These are phyloP conservation scores for Brachionus koreanus DNA, from an alignment of 1,140 invertebrate species.

Conservation along the genomic window DNA sequence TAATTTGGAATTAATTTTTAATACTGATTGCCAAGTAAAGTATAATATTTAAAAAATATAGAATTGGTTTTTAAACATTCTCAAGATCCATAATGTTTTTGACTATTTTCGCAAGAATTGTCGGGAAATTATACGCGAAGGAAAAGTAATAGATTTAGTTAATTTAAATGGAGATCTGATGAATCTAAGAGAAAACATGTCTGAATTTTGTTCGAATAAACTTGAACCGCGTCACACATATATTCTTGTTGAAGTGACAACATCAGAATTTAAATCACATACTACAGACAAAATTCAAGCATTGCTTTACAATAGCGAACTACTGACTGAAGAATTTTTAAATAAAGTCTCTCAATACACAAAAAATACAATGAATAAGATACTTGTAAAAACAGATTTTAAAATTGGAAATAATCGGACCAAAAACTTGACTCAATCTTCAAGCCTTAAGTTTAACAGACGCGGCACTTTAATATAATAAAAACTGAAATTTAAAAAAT, in stretches of 20 bases:
- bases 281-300: neutral
- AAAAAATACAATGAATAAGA: neutral
- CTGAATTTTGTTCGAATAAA: neutral
- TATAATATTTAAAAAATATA: neutral
- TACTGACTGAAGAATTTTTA: conserved; percentile 15
- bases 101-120: conserved; percentile 1
- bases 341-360: neutral
- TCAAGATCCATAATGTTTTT: neutral
- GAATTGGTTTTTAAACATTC: neutral
- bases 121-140: neutral
- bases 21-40: conserved; percentile 23
- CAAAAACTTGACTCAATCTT: neutral
- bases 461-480: too few species aligned
- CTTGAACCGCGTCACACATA: conserved; percentile 6
- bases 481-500: too few species aligned
- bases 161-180: neutral
- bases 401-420: neutral
- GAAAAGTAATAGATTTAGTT: neutral
- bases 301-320: neutral
- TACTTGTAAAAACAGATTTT: neutral
- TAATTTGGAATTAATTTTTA: conserved; percentile 34
- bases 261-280: neutral
- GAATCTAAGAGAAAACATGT: neutral
- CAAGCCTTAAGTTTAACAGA: too few species aligned
- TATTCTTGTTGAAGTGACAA: conserved; percentile 16